Evolutionary conservation across 2,888 invertebrate species (phyloP).

Genomic region (Scaptodrosophila latifasciaeformis): DNA sequence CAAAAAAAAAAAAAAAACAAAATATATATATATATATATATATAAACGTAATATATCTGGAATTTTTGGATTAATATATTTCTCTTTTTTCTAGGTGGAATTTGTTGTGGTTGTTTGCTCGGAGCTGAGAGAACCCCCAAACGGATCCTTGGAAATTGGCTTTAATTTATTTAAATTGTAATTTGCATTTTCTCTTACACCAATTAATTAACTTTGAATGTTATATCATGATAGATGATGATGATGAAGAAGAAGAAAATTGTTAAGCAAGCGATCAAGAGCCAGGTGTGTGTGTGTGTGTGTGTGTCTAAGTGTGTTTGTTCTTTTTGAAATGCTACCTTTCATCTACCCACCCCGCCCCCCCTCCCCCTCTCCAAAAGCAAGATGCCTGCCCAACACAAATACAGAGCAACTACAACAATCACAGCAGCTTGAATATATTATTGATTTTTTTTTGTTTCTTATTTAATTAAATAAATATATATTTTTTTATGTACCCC

Average conservation of each 20-base stretch:
- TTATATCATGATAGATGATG: no score
- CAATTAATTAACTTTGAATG: constrained; percentile 7
- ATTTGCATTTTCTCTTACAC: background rate
- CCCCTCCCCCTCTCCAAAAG: no score
- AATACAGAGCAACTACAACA: background rate
- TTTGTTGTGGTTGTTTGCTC: constrained; percentile 3
- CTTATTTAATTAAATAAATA: no score
- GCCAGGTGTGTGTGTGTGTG: constrained; percentile 6
- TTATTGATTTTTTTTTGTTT: background rate
- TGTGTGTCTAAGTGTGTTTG: no score
- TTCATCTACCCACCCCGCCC: no score
- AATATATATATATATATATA: background rate
- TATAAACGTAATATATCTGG: constrained; percentile 2
- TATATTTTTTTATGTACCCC: background rate
- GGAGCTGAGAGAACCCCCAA: no score
- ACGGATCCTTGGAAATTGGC: no score
- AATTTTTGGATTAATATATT: constrained; percentile 49
- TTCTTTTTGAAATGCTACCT: no score
- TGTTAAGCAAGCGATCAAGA: constrained; percentile 8
- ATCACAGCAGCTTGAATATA: background rate
- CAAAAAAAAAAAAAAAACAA: no score
- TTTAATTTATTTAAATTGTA: background rate
- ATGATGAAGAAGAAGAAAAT: constrained; percentile 10
- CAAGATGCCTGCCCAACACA: no score
- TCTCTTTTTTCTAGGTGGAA: constrained; percentile 49